Evolutionary conservation across 2,797 vertebrate species (phyloP).

Genomic region (Ceyx erithaca): DNA sequence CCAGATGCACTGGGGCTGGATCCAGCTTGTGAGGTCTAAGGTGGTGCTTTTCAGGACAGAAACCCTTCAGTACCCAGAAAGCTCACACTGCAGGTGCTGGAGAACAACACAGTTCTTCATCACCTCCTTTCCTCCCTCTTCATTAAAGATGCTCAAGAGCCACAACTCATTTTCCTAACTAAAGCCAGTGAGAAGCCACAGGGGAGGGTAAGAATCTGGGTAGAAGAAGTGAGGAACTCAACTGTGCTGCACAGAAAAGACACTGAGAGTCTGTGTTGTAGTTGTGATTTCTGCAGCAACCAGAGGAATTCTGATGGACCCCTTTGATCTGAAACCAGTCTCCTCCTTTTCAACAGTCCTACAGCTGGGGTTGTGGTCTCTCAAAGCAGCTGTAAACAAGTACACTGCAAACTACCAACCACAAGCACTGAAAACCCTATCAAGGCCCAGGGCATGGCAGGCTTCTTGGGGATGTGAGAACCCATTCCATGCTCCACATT

Average conservation of each 20-base stretch:
- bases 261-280: fast-evolving
- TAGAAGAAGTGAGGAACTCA: neutral
- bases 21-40: neutral
- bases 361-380: neutral
- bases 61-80: neutral
- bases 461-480: fast-evolving
- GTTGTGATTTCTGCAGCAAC: neutral
- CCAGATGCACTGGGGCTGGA: neutral
- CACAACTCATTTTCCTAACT: neutral
- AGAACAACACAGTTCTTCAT: neutral
- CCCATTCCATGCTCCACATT: neutral
- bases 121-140: neutral
- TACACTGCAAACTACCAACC: neutral
- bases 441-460: neutral
- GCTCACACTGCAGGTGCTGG: neutral
- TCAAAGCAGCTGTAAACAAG: neutral
- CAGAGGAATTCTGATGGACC: neutral
- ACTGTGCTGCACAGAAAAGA: fast-evolving
- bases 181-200: neutral
- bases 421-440: neutral
- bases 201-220: neutral
- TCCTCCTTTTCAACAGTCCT: neutral
- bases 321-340: neutral
- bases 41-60: neutral
- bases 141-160: neutral